Evolutionary conservation across 2,113 vertebrate species (phyloP), one percentile per base, ranked within the genome.

Genomic region (Clarias magur): DNA sequence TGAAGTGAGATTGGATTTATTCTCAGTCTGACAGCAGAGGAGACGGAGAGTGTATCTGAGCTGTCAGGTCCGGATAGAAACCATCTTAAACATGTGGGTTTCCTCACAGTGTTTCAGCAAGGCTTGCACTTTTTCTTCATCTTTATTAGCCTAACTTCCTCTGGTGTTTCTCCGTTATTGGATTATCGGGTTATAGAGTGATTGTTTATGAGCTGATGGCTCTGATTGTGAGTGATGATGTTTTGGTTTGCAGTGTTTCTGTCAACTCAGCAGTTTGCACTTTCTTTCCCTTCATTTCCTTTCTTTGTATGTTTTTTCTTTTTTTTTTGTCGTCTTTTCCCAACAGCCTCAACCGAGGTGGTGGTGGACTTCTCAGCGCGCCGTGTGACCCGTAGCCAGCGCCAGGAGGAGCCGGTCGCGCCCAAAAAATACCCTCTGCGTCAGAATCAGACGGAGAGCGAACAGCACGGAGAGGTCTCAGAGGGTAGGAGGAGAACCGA

Each of bases 331-430:
- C 2, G 0, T 3, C 17, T 1, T 4, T 21, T 48, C 48, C 7
- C 48, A 48, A 48, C 92, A 38, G 96, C 94, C n/a, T 83, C 95
- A 38, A 96, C 97, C n/a, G 97, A 98, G 83, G 95, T 95, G 76
- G 95, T 95, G 75, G 95, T 94, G 0, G 95, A 93, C 83, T 97
- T 96, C 89, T 97, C 97, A 30, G 97, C 96, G 0, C 94, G 97
- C 76, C 96, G 97, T 84, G 94, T 98, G 90, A 99, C 98, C 1
- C 97, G 98, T 87, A 99, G 98, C 95, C 98, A 99, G 85, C 96
- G 97, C 89, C 97, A 98, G 92, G 97, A 96, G 0, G 89, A 95
- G 0, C 94, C 96, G 2, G 96, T 96, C 89, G 93, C 96, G 9
- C 96, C 97, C 3, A 99, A 99, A 94, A 99, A 97, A 81, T 98